Conservation (phyloP, 2,888 invertebrate genomes). For the Catocala nupta region DNA sequence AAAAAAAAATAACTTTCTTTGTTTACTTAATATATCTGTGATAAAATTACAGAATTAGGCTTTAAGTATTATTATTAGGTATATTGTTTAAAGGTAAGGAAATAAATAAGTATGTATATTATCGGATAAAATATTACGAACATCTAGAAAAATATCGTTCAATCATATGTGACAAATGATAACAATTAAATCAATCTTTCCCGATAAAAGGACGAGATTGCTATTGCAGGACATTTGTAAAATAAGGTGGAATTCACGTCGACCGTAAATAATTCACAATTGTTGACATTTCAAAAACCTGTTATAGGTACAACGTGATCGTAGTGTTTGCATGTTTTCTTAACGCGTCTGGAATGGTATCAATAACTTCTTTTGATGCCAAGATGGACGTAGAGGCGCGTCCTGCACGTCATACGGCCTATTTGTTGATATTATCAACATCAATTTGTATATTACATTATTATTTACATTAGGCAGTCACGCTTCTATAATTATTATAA, state of each 20-base stretch:
- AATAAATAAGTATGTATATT: too few relatives aligned
- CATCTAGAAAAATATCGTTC: neutral
- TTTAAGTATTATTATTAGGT: too few relatives aligned
- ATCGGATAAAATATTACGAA: too few relatives aligned
- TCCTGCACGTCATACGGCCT: slow-evolving; percentile 41
- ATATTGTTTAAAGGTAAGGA: too few relatives aligned
- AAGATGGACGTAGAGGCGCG: slow-evolving; percentile 43
- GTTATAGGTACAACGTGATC: slow-evolving; percentile 1
- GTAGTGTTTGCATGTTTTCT: slow-evolving; percentile 27
- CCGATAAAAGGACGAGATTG: neutral
- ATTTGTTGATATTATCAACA: slow-evolving; percentile 30
- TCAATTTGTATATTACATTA: slow-evolving; percentile 12
- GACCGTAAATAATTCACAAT: neutral
- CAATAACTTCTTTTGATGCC: slow-evolving; percentile 18
- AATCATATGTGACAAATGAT: neutral
- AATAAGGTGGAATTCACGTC: too few relatives aligned
- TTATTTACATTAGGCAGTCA: neutral
- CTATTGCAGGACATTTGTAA: too few relatives aligned
- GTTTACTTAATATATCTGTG: too few relatives aligned
- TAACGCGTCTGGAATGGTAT: slow-evolving; percentile 16
- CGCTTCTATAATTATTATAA: too few relatives aligned
- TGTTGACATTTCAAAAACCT: neutral
- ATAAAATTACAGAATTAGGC: too few relatives aligned
- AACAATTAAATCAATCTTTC: neutral
- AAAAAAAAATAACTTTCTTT: too few relatives aligned